phyloP scores from a whole-genome alignment of 2,888 invertebrate genomes.

The Busseola fusca region DNA sequence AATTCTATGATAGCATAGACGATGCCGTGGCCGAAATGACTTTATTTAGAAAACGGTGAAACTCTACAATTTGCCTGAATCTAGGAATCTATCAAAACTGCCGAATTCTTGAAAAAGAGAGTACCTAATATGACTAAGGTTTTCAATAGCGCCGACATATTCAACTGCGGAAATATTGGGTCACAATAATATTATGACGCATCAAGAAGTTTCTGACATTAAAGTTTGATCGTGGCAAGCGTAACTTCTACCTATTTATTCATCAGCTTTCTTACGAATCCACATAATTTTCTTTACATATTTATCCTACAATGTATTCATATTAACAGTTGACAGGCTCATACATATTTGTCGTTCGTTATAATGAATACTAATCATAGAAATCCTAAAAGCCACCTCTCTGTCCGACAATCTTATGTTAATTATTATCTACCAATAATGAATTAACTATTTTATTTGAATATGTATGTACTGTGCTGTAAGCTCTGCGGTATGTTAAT shows the following conservation, averaged over 20 bases:
- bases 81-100: not conserved
- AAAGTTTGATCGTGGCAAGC: not conserved
- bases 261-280: constrained; percentile 37
- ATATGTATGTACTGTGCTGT: constrained; percentile 13
- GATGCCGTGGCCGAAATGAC: too few species aligned
- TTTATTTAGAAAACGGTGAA: not conserved
- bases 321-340: constrained; percentile 47
- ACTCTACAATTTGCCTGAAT: not conserved
- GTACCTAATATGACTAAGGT: not conserved
- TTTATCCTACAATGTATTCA: constrained; percentile 44
- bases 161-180: not conserved
- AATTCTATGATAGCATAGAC: not conserved
- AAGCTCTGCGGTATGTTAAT: not conserved
- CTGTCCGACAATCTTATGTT: constrained; percentile 3
- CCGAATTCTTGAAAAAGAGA: not conserved
- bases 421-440: constrained; percentile 21
- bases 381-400: constrained; percentile 26
- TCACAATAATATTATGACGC: not conserved
- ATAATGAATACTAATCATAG: constrained; percentile 38
- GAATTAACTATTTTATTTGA: constrained; percentile 15
- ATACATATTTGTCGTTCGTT: constrained; percentile 49
- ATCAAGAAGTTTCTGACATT: constrained; percentile 5
- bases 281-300: constrained; percentile 46
- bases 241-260: constrained; percentile 16
- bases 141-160: not conserved